Conservation (phyloP, 2,888 invertebrate species). For the Eumacrocentrus americanus region DNA sequence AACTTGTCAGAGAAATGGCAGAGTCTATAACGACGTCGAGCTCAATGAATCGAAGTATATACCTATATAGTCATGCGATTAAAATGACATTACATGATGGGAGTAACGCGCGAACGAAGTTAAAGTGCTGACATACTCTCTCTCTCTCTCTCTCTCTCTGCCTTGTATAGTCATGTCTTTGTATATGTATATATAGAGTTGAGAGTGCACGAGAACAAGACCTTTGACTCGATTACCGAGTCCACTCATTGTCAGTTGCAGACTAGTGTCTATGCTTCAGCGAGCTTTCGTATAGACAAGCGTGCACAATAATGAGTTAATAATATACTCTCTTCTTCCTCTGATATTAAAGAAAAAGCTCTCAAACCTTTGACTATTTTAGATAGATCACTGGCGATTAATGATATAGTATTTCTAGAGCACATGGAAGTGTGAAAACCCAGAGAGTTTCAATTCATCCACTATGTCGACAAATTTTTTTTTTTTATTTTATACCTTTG, state of each 20-base stretch:
- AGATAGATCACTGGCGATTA: too few relatives aligned
- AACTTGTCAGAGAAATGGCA: too few relatives aligned
- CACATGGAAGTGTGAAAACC: too few relatives aligned
- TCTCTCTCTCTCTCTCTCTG: too few relatives aligned
- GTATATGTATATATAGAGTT: constrained; percentile 12
- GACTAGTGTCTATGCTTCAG: neutral
- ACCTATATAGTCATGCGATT: constrained; percentile 28
- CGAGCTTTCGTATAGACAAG: constrained; percentile 5
- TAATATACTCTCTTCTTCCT: neutral
- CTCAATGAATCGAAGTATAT: constrained; percentile 14
- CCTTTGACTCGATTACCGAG: constrained; percentile 13
- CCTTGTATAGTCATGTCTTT: too few relatives aligned
- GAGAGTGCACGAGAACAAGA: constrained; percentile 19
- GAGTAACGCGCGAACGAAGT: constrained; percentile 34
- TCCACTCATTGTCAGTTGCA: constrained; percentile 15
- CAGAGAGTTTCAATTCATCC: neutral
- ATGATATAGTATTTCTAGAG: too few relatives aligned
- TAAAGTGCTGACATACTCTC: constrained; percentile 24
- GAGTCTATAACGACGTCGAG: constrained; percentile 4
- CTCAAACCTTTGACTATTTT: too few relatives aligned
- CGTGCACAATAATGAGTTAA: neutral
- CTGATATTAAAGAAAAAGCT: neutral
- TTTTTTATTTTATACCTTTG: neutral
- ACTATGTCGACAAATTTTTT: neutral
- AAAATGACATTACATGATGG: constrained; percentile 35